Evolutionary conservation across 1,140 invertebrate species (phyloP), one percentile per base, ranked within the genome.

Genomic region (Dermatophagoides farinae): DNA sequence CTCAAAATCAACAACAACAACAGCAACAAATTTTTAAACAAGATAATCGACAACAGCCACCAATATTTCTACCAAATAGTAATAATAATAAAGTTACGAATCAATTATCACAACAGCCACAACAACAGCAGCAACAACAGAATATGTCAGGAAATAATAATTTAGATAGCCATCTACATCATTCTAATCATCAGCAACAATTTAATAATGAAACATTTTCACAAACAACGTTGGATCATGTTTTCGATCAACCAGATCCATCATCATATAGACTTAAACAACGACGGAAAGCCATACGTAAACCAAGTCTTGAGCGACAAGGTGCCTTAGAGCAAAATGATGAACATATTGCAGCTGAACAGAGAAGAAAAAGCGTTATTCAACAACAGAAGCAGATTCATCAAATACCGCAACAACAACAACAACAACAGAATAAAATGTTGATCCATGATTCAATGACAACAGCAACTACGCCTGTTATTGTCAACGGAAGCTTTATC

Each of bases 231-330:
- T 4, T 8, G 8, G 31, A 31, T n/a, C n/a, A n/a, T 31, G 8
- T 31, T 31, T 31, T 31, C 8, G 31, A 31, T 4, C 31, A 31
- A 31, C 58, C 58, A 18, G 46, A 49, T 50, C 58, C 43, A 18
- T 8, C 16, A 14, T 49, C 46, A 20, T 31, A 46, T n/a, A 2
- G 43, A 49, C 10, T 60, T 16, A 11, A 20, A 50, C 44, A 49
- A n/a, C 58, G 58, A 49, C 9, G 46, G 50, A 46, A 49, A 50
- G 43, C 58, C 1, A 47, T 60, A 12, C 76, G 83, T 68, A 76
- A 81, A 69, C 82, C 82, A 62, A 86, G 83, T 70, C 73, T 87
- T 65, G 84, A 86, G 70, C 75, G 84, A 68, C 84, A 87, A 73
- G 82, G 77, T 16, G 55, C 64, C 20, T 63, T 66, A 22, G 65